These are phyloP conservation scores for Apodemia duryi DNA, from an alignment of 2,888 invertebrate species.

Conservation along the genomic window DNA sequence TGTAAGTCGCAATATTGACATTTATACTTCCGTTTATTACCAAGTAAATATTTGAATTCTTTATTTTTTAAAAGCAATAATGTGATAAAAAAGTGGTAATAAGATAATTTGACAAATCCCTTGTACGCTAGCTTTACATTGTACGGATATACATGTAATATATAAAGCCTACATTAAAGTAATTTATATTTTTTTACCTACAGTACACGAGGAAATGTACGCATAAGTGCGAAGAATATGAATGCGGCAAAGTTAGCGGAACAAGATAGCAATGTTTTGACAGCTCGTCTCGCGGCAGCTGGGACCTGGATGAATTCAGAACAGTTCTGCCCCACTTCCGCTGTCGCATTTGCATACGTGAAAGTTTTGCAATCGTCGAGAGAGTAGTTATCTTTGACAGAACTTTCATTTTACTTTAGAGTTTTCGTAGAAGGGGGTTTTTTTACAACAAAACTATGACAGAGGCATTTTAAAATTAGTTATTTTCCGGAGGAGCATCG, in stretches of 20 bases:
- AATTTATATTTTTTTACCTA: neutral
- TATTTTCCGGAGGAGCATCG: neutral
- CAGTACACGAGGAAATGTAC: neutral
- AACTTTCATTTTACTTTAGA: conserved; percentile 1
- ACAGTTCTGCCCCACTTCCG: conserved; percentile 1
- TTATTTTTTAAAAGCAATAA: too few species aligned
- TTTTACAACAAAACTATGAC: neutral
- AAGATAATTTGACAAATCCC: too few species aligned
- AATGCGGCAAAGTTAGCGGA: conserved; percentile 4
- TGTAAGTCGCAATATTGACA: too few species aligned
- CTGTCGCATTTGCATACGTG: conserved; percentile 12
- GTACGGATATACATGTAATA: too few species aligned
- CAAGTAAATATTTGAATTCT: too few species aligned
- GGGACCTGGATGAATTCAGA: conserved; percentile 5
- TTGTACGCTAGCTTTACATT: too few species aligned
- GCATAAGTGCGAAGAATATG: conserved; percentile 6
- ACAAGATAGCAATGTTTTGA: conserved; percentile 14
- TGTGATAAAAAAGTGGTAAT: too few species aligned
- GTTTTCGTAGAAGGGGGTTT: neutral
- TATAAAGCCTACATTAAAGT: too few species aligned
- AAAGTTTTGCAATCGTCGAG: conserved; percentile 12
- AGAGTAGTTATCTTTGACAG: conserved; percentile 13
- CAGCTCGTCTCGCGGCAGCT: conserved; percentile 8
- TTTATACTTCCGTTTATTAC: too few species aligned
- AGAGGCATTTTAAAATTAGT: neutral